Base-by-base conservation (phyloP, 1,140 invertebrate species). In the Drosophila jambulina region DNA sequence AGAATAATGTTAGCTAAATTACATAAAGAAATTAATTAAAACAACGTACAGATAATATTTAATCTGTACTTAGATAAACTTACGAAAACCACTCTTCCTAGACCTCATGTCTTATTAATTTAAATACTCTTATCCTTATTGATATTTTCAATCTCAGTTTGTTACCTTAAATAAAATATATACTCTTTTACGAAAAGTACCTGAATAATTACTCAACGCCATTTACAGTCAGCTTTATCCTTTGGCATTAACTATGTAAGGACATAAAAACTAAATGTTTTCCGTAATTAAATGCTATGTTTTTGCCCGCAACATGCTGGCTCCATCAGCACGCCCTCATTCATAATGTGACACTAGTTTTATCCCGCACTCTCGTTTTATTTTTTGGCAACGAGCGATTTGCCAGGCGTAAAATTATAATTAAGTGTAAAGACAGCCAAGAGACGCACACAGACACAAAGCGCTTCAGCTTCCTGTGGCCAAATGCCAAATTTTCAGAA, bases 351-450 rank as follows among this genome's bases (percentile, higher is more conserved):
- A 34, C 64, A 65, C 36, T 48, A 17, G n/a, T 32, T 61, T 46
- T 32, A 19, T 17, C 21, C 49, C n/a, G 27, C 0, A 21, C 27
- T n/a, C 9, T 51, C 12, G 13, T 19, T 29, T 38, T 29, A 32
- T 38, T 76, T 87, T 80, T 72, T 56, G 65, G 46, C 69, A 84
- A 84, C 58, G 78, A 61, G 53, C 65, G 80, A 84, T 56, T 90
- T 80, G 81, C 81, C 75, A 84, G 75, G 81, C 75, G 70, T 90
- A 78, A 88, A 88, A 88, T 88, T 88, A 88, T 90, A 88, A 88
- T 88, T 90, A 88, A 84, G 83, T 84, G 81, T 60, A 72, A 65
- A 23, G 65, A 29, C 25, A 62, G 68, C 53, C 68, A 80, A 68
- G 70, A 49, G 29, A 60, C 15, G 74, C 64, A 80, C 36, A 56